Percentiles rank a stretch among this genome's conserved stretches.
These are phyloP conservation scores for Eidolon dupreanum DNA, from an alignment of 2,797 vertebrate genomes.

Conservation along the genomic window DNA sequence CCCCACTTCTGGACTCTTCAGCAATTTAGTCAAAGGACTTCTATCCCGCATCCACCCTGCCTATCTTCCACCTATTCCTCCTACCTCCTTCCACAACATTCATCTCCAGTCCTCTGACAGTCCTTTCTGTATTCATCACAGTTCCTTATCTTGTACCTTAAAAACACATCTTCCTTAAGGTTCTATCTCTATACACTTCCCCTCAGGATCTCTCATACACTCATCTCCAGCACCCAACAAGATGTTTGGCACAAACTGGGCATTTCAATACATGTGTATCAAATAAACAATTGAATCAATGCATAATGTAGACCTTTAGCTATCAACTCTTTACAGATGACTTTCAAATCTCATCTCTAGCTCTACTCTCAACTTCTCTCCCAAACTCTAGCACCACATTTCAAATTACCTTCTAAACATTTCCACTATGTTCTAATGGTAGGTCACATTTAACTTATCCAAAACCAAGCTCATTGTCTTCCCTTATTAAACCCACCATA, in stretches of 20 bases:
- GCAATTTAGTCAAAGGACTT: not conserved
- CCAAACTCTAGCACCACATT: not conserved
- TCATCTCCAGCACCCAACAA: not conserved
- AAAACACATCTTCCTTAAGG: not conserved
- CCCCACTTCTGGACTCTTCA: not conserved
- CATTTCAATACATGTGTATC: not conserved
- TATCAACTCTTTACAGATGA: not conserved
- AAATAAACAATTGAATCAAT: not conserved
- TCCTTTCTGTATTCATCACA: not conserved
- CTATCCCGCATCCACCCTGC: not conserved
- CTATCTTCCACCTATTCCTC: not conserved
- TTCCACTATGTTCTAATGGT: not conserved
- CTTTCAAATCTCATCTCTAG: slow-evolving; percentile 1
- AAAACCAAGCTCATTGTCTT: not conserved
- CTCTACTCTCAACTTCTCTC: not conserved
- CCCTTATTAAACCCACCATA: not conserved
- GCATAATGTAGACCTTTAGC: not conserved
- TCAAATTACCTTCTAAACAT: not conserved
- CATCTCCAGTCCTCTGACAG: not conserved
- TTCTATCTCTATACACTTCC: not conserved
- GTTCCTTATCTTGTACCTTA: not conserved
- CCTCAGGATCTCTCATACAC: not conserved
- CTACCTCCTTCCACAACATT: not conserved
- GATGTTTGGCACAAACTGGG: not conserved
- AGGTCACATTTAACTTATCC: not conserved